Conservation (phyloP, 37 sponge, comb jelly and placozoan genomes). For the Petrosia ficiformis region DNA sequence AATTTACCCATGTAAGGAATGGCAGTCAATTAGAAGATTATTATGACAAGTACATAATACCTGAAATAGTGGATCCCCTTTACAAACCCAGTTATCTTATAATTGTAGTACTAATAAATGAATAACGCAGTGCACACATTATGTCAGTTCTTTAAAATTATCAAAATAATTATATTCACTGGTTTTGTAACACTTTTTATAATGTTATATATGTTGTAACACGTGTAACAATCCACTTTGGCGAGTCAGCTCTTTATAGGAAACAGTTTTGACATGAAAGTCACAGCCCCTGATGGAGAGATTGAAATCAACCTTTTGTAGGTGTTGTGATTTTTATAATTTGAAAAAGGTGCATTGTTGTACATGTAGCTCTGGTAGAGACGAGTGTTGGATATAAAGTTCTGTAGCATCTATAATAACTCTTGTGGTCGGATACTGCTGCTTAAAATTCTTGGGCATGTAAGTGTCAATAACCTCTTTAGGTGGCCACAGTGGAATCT, state of each 20-base stretch:
- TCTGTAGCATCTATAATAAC: conserved; percentile 34
- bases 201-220: too few species aligned
- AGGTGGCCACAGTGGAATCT: conserved; percentile 37
- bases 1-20: conserved; percentile 21
- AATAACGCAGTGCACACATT: too few species aligned
- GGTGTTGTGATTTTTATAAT: too few species aligned
- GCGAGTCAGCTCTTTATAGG: conserved; percentile 33
- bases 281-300: conserved; percentile 43
- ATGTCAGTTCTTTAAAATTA: too few species aligned
- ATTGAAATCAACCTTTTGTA: conserved; percentile 32
- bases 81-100: too few species aligned
- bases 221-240: conserved; percentile 21
- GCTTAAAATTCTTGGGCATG: conserved; percentile 34
- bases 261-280: conserved; percentile 36
- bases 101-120: too few species aligned
- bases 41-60: conserved; percentile 30
- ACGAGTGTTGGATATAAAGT: conserved; percentile 22
- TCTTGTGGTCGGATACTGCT: conserved; percentile 37
- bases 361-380: conserved; percentile 25
- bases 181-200: too few species aligned
- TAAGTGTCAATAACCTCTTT: conserved; percentile 8
- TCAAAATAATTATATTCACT: too few species aligned
- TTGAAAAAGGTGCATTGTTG: conserved; percentile 23
- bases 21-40: conserved; percentile 26
- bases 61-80: conserved; percentile 29